A percentile compares a stretch with the other conserved stretches of the same genome.
phyloP scores from a whole-genome alignment of 1,140 invertebrate genomes.

The Caenorhabditis inopinata region DNA sequence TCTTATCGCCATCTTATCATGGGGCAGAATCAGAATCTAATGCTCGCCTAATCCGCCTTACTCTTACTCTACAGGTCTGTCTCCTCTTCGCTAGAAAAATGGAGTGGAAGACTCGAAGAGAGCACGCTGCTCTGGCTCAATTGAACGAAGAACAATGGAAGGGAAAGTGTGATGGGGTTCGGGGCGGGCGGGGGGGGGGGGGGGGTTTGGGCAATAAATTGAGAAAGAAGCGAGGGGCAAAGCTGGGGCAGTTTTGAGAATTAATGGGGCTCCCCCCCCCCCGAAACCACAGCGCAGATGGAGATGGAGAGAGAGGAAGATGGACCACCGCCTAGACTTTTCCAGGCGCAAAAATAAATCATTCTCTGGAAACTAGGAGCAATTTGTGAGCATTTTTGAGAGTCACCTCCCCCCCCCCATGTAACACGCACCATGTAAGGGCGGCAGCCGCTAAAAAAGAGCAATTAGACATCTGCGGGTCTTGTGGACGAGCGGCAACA shows the following conservation, averaged over 20 bases:
- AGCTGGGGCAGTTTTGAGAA: conserved; percentile 1
- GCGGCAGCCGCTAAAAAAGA: no score
- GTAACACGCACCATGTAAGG: no score
- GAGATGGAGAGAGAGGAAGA: not conserved
- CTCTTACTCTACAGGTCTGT: no score
- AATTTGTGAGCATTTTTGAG: no score
- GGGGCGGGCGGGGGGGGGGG: not conserved
- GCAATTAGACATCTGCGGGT: not conserved
- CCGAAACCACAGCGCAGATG: not conserved
- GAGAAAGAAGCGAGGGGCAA: not conserved
- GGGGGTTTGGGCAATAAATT: not conserved
- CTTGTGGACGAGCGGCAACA: conserved; percentile 16
- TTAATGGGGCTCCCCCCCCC: not conserved
- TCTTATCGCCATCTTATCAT: not conserved
- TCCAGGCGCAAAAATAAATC: not conserved
- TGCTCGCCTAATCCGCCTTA: not conserved
- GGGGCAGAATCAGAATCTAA: not conserved
- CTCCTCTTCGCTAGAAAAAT: no score
- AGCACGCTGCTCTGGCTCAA: no score
- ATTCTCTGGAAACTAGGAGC: no score
- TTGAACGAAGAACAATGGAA: no score
- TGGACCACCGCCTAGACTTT: no score
- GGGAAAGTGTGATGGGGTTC: no score
- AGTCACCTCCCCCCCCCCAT: no score
- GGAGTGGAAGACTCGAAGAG: no score